phyloP scores from a whole-genome alignment of 2,888 invertebrate species.

The Willowsia nigromaculata region DNA sequence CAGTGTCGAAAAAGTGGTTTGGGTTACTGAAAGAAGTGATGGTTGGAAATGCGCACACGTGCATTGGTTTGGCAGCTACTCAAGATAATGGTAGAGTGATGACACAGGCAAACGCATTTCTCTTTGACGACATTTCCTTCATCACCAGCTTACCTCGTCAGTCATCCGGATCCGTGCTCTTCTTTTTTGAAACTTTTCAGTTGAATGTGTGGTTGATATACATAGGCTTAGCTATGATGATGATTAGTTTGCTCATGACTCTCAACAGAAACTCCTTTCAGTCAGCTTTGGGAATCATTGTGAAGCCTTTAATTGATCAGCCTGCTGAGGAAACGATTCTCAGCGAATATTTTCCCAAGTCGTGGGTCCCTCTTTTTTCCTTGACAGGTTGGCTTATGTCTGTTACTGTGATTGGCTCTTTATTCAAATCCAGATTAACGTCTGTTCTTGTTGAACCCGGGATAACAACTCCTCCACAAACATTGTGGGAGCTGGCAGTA shows the following conservation, averaged over 20 bases:
- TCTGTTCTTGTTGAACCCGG: conserved; percentile 24
- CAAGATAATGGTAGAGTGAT: conserved; percentile 16
- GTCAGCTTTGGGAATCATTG: not conserved
- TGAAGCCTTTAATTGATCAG: conserved; percentile 31
- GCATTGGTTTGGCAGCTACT: conserved; percentile 31
- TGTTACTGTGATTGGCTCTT: conserved; percentile 2
- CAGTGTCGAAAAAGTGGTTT: conserved; percentile 21
- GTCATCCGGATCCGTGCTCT: not conserved
- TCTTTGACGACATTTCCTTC: conserved; percentile 28
- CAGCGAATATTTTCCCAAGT: not conserved
- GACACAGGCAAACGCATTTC: conserved; percentile 26
- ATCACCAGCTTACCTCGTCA: conserved; percentile 45
- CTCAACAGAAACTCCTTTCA: not conserved
- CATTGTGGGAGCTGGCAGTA: not conserved
- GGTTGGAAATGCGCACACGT: conserved; percentile 38
- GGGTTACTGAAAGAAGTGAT: conserved; percentile 37
- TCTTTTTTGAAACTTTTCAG: conserved; percentile 4
- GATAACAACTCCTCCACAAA: not conserved
- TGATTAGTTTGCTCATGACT: not conserved
- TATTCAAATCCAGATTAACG: conserved; percentile 40
- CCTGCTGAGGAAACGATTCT: not conserved
- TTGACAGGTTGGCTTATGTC: conserved; percentile 6
- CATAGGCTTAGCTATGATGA: not conserved
- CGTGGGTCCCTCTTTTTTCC: not conserved
- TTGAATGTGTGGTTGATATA: conserved; percentile 2